Evolutionary conservation across 2,797 vertebrate species (phyloP).

Genomic region (Crax fasciolata): DNA sequence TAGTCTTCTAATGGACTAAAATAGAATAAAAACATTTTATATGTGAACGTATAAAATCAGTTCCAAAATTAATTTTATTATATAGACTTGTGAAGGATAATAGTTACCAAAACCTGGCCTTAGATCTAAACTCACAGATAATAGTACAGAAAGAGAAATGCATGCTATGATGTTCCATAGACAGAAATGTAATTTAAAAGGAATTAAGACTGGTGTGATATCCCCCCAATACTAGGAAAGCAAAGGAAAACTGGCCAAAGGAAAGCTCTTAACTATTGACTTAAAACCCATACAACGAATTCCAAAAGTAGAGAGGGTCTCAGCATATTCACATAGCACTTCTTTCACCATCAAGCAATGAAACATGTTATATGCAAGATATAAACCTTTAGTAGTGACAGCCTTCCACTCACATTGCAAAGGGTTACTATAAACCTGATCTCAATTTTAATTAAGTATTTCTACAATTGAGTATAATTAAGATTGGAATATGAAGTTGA

Average conservation of each 20-base stretch:
- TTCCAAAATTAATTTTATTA: constrained; percentile 32
- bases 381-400: neutral
- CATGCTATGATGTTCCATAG: neutral
- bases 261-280: neutral
- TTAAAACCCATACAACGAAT: constrained; percentile 29
- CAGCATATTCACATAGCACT: neutral
- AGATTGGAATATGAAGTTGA: neutral
- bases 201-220: constrained; percentile 43
- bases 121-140: neutral
- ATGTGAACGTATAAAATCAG: neutral
- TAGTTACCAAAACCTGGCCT: neutral
- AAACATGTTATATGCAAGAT: neutral
- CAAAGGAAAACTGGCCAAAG: neutral
- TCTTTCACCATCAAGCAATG: neutral
- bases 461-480: neutral
- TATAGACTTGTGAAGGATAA: neutral
- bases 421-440: neutral
- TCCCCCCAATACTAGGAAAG: neutral
- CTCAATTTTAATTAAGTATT: constrained; percentile 38
- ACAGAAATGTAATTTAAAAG: constrained; percentile 65
- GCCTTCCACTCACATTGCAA: neutral
- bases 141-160: neutral
- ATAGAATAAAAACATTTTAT: neutral
- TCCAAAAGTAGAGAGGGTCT: neutral
- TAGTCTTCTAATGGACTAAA: neutral